phyloP scores from a whole-genome alignment of 2,888 invertebrate species.

The Hipparchia semele region DNA sequence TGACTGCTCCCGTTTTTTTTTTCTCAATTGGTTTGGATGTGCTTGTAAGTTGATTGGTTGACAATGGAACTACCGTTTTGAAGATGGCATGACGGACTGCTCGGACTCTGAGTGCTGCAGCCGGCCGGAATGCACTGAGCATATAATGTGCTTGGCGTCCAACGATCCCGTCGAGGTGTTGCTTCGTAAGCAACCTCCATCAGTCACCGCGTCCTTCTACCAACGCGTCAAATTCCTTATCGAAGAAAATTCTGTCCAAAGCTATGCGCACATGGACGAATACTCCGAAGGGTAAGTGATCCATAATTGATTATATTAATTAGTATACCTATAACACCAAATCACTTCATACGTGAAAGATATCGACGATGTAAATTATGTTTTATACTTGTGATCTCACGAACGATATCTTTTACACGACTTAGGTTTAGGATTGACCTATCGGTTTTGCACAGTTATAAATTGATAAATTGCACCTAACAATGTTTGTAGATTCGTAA shows the following conservation, averaged over 20 bases:
- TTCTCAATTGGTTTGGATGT: slow-evolving; percentile 2
- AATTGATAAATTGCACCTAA: slow-evolving; percentile 76
- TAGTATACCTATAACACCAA: slow-evolving; percentile 56
- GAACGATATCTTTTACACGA: slow-evolving; percentile 67
- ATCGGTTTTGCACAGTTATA: slow-evolving; percentile 72
- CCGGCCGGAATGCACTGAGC: slow-evolving; percentile 92
- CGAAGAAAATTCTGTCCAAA: slow-evolving; percentile 99
- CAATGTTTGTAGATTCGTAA: slow-evolving; percentile 75
- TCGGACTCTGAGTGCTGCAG: slow-evolving; percentile 99
- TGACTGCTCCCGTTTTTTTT: too few relatives aligned
- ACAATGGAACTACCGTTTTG: slow-evolving; percentile 72
- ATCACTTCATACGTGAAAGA: slow-evolving; percentile 74
- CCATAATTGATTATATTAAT: slow-evolving; percentile 30
- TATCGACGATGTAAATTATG: slow-evolving; percentile 54
- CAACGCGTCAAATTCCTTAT: slow-evolving; percentile 99
- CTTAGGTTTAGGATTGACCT: slow-evolving; percentile 67
- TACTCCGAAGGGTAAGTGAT: slow-evolving; percentile 98
- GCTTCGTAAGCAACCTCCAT: slow-evolving; percentile 97
- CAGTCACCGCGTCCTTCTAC: slow-evolving; percentile 98
- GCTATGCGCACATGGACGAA: slow-evolving; percentile 98
- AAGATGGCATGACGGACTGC: slow-evolving; percentile 99
- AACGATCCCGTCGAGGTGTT: slow-evolving; percentile 98
- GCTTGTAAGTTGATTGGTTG: slow-evolving; percentile 44
- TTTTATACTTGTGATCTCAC: slow-evolving; percentile 33
- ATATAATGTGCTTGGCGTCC: slow-evolving; percentile 97